Evolutionary conservation across 2,888 invertebrate genomes (phyloP), one percentile per base, ranked within the genome.

Genomic region (Spialia ferax): DNA sequence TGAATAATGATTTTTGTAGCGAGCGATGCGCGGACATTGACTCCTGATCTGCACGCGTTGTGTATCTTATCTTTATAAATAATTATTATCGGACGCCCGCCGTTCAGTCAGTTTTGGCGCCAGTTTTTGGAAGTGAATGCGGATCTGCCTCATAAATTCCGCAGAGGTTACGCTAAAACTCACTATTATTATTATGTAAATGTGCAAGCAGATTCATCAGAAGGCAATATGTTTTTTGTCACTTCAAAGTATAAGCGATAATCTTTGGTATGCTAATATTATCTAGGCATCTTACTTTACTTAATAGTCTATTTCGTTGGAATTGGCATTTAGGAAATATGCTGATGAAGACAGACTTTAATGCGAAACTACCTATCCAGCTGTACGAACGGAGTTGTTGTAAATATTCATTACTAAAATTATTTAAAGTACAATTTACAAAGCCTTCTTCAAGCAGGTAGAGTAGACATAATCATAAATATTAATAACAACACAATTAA

Each of bases 1-100:
- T 80, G 81, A 86, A 85, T 87, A 76, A 85, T 83, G 82, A 85
- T 85, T 86, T 87, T 84, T 80, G 81, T 81, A 78, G 77, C 76
- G 80, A 75, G 74, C 76, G 75, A 68, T 70, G 73, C 71, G 80
- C 83, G 89, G 89, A 69, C 88, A 73, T 86, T 87, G 89, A 88
- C 88, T 83, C 73, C 74, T 67, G 71, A 13, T 64, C 72, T 73
- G 71, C 71, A 76, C 73, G 75, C 73, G 74, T 64, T 65, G 38
- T 75, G 74, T 73, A 75, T 74, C 76, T 74, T 76, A 78, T 82
- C 79, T 80, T 78, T 77, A 75, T 74, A 78, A 77, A 79, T 79
- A 72, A 71, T 68, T 70, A 72, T 70, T 79, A 78, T 75, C 74
- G 71, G 73, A 74, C 74, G 73, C 71, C 23, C 73, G 74, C 72